Percentiles rank a stretch among this genome's conserved stretches.
Evolutionary conservation across 2,797 vertebrate species (phyloP).

Genomic region (Scyliorhinus canicula): DNA sequence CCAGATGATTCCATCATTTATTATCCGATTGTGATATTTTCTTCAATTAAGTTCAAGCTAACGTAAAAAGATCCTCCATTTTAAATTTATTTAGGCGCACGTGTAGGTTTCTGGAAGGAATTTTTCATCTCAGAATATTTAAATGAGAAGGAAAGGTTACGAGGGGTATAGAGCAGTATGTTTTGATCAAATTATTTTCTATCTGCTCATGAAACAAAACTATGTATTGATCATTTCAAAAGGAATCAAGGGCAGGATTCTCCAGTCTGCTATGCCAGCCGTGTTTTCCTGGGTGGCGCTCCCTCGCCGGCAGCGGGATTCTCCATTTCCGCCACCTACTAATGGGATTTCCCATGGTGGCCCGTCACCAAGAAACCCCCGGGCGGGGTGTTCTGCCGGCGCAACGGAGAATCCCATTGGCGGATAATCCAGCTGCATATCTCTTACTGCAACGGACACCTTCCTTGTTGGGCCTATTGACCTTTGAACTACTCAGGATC

Average conservation of each 20-base stretch:
- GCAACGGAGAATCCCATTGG: no score
- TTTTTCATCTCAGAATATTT: not conserved
- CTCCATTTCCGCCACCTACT: no score
- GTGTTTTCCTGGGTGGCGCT: no score
- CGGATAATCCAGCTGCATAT: no score
- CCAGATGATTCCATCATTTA: not conserved
- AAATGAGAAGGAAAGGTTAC: not conserved
- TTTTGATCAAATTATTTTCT: not conserved
- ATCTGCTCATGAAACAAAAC: not conserved
- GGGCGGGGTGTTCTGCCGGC: no score
- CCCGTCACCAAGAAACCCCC: no score
- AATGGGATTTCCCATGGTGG: no score
- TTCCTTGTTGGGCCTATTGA: not conserved
- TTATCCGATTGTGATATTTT: not conserved
- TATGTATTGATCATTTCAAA: not conserved
- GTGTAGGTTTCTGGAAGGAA: not conserved
- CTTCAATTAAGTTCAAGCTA: not conserved
- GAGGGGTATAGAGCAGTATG: no score
- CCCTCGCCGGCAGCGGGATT: no score
- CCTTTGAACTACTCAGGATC: no score
- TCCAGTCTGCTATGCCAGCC: no score
- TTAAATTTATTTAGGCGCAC: not conserved
- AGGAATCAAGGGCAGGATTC: no score
- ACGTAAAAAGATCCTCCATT: not conserved
- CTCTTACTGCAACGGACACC: not conserved